A percentile compares a stretch with the other conserved stretches of the same genome.
phyloP scores from a whole-genome alignment of 2,113 vertebrate genomes.

The Merops nubicus region DNA sequence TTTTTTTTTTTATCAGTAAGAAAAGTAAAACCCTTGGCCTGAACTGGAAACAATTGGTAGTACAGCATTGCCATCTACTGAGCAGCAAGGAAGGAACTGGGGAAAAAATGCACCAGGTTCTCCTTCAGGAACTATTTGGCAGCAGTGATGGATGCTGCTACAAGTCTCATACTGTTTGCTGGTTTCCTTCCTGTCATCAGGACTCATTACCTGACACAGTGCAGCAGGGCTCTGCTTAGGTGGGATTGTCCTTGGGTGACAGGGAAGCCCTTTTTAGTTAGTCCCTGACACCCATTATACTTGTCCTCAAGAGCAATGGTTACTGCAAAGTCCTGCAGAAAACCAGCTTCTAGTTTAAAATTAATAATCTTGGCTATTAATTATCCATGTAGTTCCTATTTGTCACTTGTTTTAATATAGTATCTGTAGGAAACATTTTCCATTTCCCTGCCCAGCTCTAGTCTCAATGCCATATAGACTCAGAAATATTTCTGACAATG shows the following conservation, averaged over 20 bases:
- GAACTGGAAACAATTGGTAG: not conserved
- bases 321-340: not conserved
- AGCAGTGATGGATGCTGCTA: not conserved
- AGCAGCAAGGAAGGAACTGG: not conserved
- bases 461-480: not conserved
- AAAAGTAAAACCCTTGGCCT: not conserved
- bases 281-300: not conserved
- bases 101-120: not conserved
- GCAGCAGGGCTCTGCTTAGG: not conserved
- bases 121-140: not conserved
- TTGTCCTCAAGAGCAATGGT: not conserved
- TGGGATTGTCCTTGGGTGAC: not conserved
- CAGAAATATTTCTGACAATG: not conserved
- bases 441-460: not conserved
- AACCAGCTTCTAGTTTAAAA: not conserved
- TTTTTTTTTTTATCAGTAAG: too few species aligned
- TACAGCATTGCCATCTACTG: conserved; percentile 47
- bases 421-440: not conserved
- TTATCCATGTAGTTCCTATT: not conserved
- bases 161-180: not conserved
- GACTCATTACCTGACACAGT: not conserved
- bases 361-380: not conserved
- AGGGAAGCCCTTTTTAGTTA: not conserved
- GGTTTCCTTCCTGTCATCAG: not conserved
- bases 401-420: not conserved